Conservation (phyloP, 2,797 vertebrate genomes). For the Taeniopygia guttata region DNA sequence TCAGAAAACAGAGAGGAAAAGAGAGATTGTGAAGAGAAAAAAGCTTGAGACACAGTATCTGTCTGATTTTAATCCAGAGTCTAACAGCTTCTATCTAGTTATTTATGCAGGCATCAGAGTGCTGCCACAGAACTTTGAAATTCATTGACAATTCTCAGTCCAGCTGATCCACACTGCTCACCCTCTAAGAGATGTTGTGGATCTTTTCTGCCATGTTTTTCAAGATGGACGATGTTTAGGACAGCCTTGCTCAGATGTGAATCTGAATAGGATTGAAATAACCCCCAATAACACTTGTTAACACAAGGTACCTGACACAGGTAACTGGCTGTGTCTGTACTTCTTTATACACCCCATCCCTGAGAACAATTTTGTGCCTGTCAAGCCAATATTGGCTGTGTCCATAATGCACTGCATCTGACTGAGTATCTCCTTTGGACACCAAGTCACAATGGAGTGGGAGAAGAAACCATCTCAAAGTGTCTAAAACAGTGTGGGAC, state of each 20-base stretch:
- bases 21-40: background rate
- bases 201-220: background rate
- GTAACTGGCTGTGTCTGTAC: background rate
- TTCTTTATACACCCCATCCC: background rate
- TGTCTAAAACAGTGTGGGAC: background rate
- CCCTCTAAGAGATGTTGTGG: background rate
- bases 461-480: background rate
- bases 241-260: background rate
- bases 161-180: background rate
- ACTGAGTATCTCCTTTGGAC: background rate
- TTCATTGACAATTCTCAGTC: background rate
- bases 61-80: background rate
- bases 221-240: background rate
- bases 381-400: background rate
- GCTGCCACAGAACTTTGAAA: background rate
- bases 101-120: background rate
- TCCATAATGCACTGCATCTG: background rate
- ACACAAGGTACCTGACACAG: background rate
- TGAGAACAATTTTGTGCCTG: background rate
- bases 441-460: background rate
- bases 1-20: background rate
- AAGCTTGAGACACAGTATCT: background rate
- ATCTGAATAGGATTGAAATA: background rate
- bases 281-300: background rate
- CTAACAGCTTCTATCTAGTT: background rate